Base-by-base conservation (phyloP, 1,140 invertebrate species). In the Eubasilissa regina region DNA sequence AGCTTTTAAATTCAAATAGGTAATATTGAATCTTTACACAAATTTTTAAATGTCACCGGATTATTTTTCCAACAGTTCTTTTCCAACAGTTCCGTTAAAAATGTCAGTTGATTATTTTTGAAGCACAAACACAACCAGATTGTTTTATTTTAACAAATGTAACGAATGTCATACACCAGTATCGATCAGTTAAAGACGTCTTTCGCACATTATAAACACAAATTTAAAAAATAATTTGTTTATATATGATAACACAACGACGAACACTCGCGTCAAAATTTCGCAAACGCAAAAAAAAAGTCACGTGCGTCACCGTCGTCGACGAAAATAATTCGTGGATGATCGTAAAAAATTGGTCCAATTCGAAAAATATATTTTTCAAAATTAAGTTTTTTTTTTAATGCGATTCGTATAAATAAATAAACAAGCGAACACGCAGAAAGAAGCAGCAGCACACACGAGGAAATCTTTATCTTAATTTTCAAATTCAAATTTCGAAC, bases 181-280 rank as follows among this genome's bases (percentile, higher is more conserved):
- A 6, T 35, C 6, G 6, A 35, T 3, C 6, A 35, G 25, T 35
- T 35, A 35, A 35, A 35, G 25, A 64, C 60, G 19, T 13, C 19
- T 35, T 64, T 64, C 35, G 35, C 35, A 43, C 19, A 25, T n/a
- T 12, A 64, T 64, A 35, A 10, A 35, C 60, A 64, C 60, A 64
- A 10, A 21, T 21, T 64, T 64, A 12, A 64, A 25, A 43, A 60
- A 43, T 25, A n/a, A 64, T 64, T 19, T 64, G 0, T 64, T 25
- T n/a, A n/a, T n/a, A n/a, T n/a, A n/a, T n/a, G n/a, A n/a, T 25
- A 25, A 25, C 35, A 11, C 35, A 43, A 64, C n/a, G n/a, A n/a
- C n/a, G n/a, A 35, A 64, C 60, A 64, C 60, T 64, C 60, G 60
- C 60, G 60, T 64, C 10, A n/a, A 58, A 64, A n/a, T n/a, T 25